Conservation (phyloP, 2,113 vertebrate species). For the Ictalurus furcatus region DNA sequence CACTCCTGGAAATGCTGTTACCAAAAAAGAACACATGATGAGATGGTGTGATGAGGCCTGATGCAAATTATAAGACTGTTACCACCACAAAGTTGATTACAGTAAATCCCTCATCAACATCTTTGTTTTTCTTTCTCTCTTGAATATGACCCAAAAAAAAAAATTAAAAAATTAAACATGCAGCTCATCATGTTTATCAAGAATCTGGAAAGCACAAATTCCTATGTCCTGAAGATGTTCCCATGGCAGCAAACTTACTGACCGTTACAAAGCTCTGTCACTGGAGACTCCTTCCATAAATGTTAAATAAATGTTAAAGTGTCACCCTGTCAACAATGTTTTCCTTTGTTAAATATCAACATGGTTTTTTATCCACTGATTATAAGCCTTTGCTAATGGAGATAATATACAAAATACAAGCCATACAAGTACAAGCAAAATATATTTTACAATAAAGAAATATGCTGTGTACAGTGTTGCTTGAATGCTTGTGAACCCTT, state of each 20-base stretch:
- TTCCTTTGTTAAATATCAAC: not conserved
- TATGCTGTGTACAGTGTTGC: not conserved
- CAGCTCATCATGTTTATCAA: not conserved
- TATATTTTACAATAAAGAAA: not conserved
- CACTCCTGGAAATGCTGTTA: not conserved
- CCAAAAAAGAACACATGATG: not conserved
- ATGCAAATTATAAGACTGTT: not conserved
- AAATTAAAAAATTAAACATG: too few relatives aligned
- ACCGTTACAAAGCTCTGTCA: not conserved
- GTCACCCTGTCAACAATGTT: not conserved
- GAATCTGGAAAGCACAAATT: not conserved
- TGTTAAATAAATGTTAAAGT: not conserved
- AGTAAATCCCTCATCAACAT: not conserved
- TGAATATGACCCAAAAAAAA: not conserved
- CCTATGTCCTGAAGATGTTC: not conserved
- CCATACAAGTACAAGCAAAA: not conserved
- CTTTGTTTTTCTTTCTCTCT: not conserved
- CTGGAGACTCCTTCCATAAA: not conserved
- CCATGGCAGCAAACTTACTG: not conserved
- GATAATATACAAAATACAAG: too few relatives aligned
- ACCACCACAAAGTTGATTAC: not conserved
- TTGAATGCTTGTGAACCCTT: too few relatives aligned
- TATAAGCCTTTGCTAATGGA: not conserved
- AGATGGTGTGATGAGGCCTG: not conserved
- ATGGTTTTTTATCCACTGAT: not conserved